Percentiles rank a stretch among this genome's conserved stretches.
These are phyloP conservation scores for Cantharis lateralis DNA, from an alignment of 2,888 invertebrate genomes.

Conservation along the genomic window DNA sequence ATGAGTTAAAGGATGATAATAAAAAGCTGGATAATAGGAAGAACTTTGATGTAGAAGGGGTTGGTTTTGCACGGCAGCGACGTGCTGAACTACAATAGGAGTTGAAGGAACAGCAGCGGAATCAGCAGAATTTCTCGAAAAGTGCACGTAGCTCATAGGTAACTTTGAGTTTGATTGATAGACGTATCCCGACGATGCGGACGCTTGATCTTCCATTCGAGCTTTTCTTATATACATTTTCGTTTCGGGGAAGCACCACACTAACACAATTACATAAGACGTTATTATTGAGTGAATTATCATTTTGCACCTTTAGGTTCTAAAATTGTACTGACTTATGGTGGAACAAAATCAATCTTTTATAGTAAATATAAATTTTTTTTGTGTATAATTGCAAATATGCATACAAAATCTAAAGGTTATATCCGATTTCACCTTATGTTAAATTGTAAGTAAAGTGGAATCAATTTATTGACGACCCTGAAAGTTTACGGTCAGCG, in stretches of 20 bases:
- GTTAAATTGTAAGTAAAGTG: slow-evolving; percentile 4
- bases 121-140: slow-evolving; percentile 54
- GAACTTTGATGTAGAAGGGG: slow-evolving; percentile 40
- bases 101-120: slow-evolving; percentile 38
- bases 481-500: slow-evolving; percentile 23
- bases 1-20: not conserved
- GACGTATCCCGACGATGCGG: slow-evolving; percentile 64
- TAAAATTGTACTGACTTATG: not conserved
- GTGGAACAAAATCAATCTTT: slow-evolving; percentile 3
- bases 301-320: not conserved
- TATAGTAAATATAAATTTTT: not conserved
- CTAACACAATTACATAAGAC: not conserved
- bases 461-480: slow-evolving; percentile 18
- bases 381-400: slow-evolving; percentile 4
- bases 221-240: slow-evolving; percentile 16
- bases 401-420: slow-evolving; percentile 14
- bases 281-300: not conserved
- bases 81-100: slow-evolving; percentile 40
- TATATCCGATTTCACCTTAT: slow-evolving; percentile 20
- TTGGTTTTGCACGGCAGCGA: slow-evolving; percentile 43
- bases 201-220: slow-evolving; percentile 63
- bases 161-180: slow-evolving; percentile 60
- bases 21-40: slow-evolving; percentile 9
- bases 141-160: slow-evolving; percentile 57
- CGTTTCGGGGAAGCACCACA: not conserved